A percentile compares a stretch with the other conserved stretches of the same genome.
phyloP scores from a whole-genome alignment of 2,797 vertebrate species.

The Cossypha heuglini region DNA sequence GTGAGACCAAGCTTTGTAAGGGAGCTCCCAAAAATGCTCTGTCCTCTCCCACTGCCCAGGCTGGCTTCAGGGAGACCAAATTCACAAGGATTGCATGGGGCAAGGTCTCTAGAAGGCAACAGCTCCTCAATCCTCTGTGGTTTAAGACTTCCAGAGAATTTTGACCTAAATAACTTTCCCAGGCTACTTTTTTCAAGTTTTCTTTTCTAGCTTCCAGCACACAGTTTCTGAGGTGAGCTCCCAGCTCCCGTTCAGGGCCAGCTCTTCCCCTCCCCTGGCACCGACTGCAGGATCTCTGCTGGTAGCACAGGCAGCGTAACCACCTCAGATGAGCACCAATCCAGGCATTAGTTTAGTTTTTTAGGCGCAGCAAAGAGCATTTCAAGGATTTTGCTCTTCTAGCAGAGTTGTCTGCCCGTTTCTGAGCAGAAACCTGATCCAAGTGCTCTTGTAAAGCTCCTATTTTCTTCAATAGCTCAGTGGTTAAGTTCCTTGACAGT shows the following conservation, averaged over 20 bases:
- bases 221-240: neutral
- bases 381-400: neutral
- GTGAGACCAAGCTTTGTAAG: neutral
- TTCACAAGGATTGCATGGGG: fast-evolving
- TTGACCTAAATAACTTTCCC: neutral
- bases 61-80: neutral
- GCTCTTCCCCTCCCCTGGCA: neutral
- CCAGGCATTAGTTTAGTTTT: neutral
- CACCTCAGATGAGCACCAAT: neutral
- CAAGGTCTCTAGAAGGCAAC: neutral
- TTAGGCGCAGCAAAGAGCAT: neutral
- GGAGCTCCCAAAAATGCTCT: neutral
- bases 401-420: conserved; percentile 14
- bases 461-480: neutral
- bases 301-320: neutral
- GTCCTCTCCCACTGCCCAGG: neutral
- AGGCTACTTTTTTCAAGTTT: neutral
- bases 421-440: neutral
- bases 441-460: neutral
- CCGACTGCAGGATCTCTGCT: neutral
- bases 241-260: neutral
- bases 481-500: neutral
- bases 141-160: neutral
- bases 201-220: neutral
- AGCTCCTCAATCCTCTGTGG: neutral